phyloP scores from a whole-genome alignment of 2,797 vertebrate genomes.

The Morelia viridis region DNA sequence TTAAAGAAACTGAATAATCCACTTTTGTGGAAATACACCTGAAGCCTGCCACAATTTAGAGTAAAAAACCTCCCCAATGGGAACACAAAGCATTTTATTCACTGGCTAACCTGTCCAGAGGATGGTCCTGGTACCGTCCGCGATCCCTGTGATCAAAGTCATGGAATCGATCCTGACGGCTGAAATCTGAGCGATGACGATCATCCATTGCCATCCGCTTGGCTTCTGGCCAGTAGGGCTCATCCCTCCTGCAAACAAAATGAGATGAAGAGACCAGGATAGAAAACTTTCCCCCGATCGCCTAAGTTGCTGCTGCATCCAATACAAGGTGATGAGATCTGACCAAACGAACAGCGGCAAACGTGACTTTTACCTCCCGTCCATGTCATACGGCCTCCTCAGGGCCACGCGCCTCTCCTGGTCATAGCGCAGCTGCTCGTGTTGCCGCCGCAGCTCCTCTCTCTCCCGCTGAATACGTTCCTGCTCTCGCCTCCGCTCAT shows the following conservation, averaged over 20 bases:
- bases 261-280: neutral
- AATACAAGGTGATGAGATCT: neutral
- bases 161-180: conserved; percentile 89
- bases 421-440: conserved; percentile 90
- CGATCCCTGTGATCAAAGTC: conserved; percentile 94
- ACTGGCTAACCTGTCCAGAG: conserved; percentile 80
- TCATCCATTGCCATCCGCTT: conserved; percentile 90
- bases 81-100: accelerated
- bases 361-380: conserved; percentile 80
- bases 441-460: conserved; percentile 91
- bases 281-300: neutral
- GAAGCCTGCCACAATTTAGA: neutral
- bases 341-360: neutral
- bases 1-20: neutral
- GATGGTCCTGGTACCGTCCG: conserved; percentile 87
- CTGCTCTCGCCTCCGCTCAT: conserved; percentile 89
- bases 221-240: conserved; percentile 84
- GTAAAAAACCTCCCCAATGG: neutral
- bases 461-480: conserved; percentile 92
- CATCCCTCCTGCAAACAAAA: conserved; percentile 81
- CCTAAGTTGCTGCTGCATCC: neutral
- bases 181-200: conserved; percentile 87
- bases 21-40: neutral
- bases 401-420: conserved; percentile 82
- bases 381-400: conserved; percentile 89